Conservation (phyloP, 1,140 invertebrate genomes). For the Mycetomoellerius zeteki region DNA sequence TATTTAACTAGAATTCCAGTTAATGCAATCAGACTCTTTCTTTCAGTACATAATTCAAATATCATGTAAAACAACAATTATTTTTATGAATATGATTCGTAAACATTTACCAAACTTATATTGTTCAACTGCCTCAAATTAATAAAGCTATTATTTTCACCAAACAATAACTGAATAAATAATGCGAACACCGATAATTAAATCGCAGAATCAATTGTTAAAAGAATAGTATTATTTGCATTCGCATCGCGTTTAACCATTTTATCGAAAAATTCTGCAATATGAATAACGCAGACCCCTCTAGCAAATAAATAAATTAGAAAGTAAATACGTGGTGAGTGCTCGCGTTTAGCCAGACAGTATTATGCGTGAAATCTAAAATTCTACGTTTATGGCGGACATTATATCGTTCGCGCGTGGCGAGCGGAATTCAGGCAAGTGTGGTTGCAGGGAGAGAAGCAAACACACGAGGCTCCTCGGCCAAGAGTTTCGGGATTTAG, state of each 20-base stretch:
- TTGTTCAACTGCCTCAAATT: not conserved
- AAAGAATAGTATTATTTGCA: not conserved
- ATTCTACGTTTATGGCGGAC: constrained; percentile 51
- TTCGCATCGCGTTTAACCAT: not conserved
- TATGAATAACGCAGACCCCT: constrained; percentile 2
- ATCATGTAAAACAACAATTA: not conserved
- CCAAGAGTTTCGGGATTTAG: constrained; percentile 61
- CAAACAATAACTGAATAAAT: not conserved
- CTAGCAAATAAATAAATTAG: constrained; percentile 40
- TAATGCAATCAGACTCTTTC: too few relatives aligned
- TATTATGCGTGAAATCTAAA: constrained; percentile 46
- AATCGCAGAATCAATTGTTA: not conserved
- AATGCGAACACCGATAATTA: constrained; percentile 30
- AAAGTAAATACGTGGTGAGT: constrained; percentile 6
- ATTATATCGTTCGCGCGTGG: constrained; percentile 43
- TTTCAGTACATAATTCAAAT: too few relatives aligned
- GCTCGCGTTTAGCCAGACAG: constrained; percentile 8
- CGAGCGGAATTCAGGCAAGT: not conserved
- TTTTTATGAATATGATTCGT: not conserved
- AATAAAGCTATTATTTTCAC: constrained; percentile 17
- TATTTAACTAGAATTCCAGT: too few relatives aligned
- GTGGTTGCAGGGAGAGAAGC: not conserved
- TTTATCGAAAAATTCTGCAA: constrained; percentile 4
- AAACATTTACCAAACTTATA: not conserved
- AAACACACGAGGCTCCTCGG: not conserved